phyloP scores from a whole-genome alignment of 1,140 invertebrate genomes.

The Diabrotica undecimpunctata region DNA sequence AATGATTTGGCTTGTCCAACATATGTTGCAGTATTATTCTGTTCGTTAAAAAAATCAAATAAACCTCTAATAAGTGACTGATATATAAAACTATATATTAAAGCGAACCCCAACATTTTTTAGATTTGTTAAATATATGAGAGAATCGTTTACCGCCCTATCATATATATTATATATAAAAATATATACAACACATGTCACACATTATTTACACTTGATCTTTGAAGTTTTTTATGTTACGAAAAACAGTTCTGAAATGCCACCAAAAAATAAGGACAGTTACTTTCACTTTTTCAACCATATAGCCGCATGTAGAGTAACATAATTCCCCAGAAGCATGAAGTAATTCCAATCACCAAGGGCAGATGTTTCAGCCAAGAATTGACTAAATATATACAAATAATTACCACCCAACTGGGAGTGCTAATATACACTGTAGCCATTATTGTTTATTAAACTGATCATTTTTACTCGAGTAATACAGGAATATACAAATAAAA shows the following conservation, averaged over 20 bases:
- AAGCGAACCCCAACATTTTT: slow-evolving; percentile 8
- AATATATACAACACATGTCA: slow-evolving; percentile 24
- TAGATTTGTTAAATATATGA: slow-evolving; percentile 9
- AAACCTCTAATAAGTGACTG: too few relatives aligned
- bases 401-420: slow-evolving; percentile 45
- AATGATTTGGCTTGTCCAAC: too few relatives aligned
- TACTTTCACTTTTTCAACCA: slow-evolving; percentile 34
- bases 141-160: too few relatives aligned
- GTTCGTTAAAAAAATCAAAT: too few relatives aligned
- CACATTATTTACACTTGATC: slow-evolving; percentile 26
- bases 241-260: slow-evolving; percentile 1
- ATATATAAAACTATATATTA: too few relatives aligned
- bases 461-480: neutral
- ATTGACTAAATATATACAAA: slow-evolving; percentile 45
- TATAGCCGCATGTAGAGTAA: slow-evolving; percentile 52
- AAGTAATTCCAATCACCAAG: slow-evolving; percentile 63
- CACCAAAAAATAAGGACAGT: neutral
- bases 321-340: slow-evolving; percentile 70
- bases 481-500: neutral
- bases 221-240: neutral
- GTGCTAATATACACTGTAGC: slow-evolving; percentile 45
- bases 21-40: too few relatives aligned
- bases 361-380: slow-evolving; percentile 55
- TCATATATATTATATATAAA: slow-evolving; percentile 14
- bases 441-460: neutral